These are phyloP conservation scores for Ceriagrion tenellum DNA, from an alignment of 2,888 invertebrate genomes.

Conservation along the genomic window DNA sequence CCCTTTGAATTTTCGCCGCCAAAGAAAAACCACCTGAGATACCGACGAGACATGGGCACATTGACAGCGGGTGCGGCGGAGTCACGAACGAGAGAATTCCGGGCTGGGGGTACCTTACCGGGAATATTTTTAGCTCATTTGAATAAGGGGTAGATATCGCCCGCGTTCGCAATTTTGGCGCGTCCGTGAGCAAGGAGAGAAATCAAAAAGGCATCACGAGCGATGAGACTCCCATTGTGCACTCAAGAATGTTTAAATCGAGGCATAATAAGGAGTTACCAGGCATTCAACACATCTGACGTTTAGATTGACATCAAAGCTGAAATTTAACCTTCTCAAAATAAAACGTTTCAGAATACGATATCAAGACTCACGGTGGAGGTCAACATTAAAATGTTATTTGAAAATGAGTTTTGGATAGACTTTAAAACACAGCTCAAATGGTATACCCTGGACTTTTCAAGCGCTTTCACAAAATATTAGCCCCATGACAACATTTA, in stretches of 20 bases:
- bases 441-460: too few relatives aligned
- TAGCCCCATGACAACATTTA: too few relatives aligned
- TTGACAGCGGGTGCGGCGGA: not conserved
- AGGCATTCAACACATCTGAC: not conserved
- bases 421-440: too few relatives aligned
- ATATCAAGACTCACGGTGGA: too few relatives aligned
- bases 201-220: not conserved
- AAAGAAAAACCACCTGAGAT: not conserved
- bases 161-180: not conserved
- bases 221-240: not conserved
- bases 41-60: not conserved
- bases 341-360: too few relatives aligned
- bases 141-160: not conserved
- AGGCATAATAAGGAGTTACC: not conserved
- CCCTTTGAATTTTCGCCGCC: constrained; percentile 26
- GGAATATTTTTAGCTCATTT: not conserved
- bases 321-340: not conserved
- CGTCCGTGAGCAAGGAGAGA: not conserved
- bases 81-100: not conserved
- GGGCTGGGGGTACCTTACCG: not conserved
- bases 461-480: too few relatives aligned
- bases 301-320: not conserved
- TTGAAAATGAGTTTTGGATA: too few relatives aligned
- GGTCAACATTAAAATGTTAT: too few relatives aligned
- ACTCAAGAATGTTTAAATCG: not conserved